These are phyloP conservation scores for Tragelaphus buxtoni DNA, from an alignment of 2,113 vertebrate genomes.

Conservation along the genomic window DNA sequence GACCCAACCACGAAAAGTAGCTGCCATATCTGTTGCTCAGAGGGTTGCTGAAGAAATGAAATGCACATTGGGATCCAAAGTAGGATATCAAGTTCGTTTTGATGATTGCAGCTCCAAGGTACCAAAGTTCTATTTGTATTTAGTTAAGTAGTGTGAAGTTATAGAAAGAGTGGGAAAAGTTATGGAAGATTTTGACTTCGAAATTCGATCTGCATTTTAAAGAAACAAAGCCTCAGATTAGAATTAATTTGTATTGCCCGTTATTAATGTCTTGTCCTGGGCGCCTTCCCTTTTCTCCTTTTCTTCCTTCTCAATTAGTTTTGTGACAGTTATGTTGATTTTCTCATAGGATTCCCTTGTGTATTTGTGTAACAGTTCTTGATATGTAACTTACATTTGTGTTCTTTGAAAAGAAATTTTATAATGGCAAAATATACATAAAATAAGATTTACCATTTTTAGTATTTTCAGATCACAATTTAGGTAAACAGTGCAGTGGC, in stretches of 20 bases:
- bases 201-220: slow-evolving; percentile 12
- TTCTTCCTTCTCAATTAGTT: not conserved
- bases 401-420: not conserved
- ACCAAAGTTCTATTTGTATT: slow-evolving; percentile 38
- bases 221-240: not conserved
- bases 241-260: slow-evolving; percentile 18
- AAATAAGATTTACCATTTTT: not conserved
- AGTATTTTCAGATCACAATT: not conserved
- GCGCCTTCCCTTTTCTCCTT: not conserved
- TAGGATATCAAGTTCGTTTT: slow-evolving; percentile 97
- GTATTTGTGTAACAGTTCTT: slow-evolving; percentile 4
- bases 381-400: not conserved
- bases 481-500: not conserved
- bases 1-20: slow-evolving; percentile 94
- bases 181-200: not conserved
- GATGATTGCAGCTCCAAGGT: slow-evolving; percentile 94
- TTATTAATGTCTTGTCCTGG: slow-evolving; percentile 27
- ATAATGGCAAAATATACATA: not conserved
- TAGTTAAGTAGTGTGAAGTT: not conserved
- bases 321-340: not conserved
- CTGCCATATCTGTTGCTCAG: slow-evolving; percentile 94
- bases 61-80: slow-evolving; percentile 84
- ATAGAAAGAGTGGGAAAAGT: not conserved
- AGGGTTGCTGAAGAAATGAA: slow-evolving; percentile 94
- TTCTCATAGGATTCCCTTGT: slow-evolving; percentile 18